Percentiles rank a stretch among this genome's conserved stretches.
phyloP scores from a whole-genome alignment of 2,113 vertebrate genomes.

The Gnathonemus echidnorhynchus region DNA sequence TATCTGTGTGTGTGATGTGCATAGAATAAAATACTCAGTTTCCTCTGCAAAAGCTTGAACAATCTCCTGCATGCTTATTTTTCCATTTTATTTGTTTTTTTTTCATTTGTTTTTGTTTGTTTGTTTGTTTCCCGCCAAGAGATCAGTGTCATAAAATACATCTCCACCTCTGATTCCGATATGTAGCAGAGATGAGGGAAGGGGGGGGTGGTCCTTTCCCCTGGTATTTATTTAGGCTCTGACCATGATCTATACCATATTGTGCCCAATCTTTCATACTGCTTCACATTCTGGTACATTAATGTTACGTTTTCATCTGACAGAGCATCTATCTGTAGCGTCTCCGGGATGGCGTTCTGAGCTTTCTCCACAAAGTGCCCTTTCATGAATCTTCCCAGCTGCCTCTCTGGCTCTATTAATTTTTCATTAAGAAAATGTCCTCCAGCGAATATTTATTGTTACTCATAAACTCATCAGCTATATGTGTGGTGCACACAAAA shows the following conservation, averaged over 20 bases:
- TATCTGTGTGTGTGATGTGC: not conserved
- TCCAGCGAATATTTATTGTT: conserved; percentile 4
- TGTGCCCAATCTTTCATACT: not conserved
- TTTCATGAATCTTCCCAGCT: not conserved
- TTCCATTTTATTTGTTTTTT: not conserved
- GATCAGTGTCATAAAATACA: not conserved
- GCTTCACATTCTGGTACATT: not conserved
- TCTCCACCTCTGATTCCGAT: not conserved
- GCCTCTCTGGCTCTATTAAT: not conserved
- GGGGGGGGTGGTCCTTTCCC: not conserved
- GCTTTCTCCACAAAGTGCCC: not conserved
- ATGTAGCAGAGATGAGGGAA: not conserved
- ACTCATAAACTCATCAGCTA: not conserved
- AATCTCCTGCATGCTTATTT: not conserved
- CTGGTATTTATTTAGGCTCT: not conserved
- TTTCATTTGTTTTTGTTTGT: not conserved
- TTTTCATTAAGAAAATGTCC: conserved; percentile 7
- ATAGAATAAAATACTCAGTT: not conserved
- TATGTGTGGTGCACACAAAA: not conserved
- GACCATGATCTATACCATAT: not conserved
- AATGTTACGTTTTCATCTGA: not conserved
- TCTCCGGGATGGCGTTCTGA: not conserved
- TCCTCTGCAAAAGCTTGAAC: not conserved
- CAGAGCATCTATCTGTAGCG: not conserved
- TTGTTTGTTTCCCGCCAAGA: not conserved